These are phyloP conservation scores for Luffia ferchaultella DNA, from an alignment of 2,888 invertebrate genomes.

Conservation along the genomic window DNA sequence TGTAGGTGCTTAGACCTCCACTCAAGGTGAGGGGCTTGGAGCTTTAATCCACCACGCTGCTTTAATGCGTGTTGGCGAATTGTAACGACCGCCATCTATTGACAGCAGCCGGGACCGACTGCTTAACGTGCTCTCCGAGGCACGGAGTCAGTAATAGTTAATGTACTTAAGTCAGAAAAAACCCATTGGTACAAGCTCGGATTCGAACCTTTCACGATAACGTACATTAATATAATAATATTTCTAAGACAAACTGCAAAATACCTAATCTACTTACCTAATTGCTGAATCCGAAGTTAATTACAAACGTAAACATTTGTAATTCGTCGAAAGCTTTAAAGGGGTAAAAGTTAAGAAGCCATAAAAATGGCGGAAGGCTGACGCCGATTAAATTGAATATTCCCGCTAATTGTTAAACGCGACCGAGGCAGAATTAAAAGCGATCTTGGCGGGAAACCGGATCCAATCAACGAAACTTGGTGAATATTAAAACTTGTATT, in stretches of 20 bases:
- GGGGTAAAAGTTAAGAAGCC: conserved; percentile 23
- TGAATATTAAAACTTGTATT: background rate
- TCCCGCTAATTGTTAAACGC: conserved; percentile 1
- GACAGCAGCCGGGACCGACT: no score
- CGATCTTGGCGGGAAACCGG: background rate
- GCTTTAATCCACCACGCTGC: no score
- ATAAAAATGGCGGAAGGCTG: conserved; percentile 21
- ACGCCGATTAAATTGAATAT: background rate
- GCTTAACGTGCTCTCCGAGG: no score
- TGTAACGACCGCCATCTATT: no score
- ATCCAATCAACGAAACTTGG: background rate
- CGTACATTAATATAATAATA: background rate
- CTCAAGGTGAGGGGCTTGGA: no score
- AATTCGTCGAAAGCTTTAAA: conserved; percentile 7
- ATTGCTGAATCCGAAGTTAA: background rate
- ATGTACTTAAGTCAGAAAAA: background rate
- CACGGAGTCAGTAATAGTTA: background rate
- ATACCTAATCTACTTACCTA: no score
- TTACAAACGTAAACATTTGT: background rate
- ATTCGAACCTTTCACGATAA: background rate
- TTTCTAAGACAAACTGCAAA: no score
- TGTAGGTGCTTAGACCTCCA: no score
- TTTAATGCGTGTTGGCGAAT: no score
- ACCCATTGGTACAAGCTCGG: background rate
- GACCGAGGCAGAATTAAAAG: background rate